These are phyloP conservation scores for Ursus arctos DNA, from an alignment of 2,113 vertebrate species.

Conservation along the genomic window DNA sequence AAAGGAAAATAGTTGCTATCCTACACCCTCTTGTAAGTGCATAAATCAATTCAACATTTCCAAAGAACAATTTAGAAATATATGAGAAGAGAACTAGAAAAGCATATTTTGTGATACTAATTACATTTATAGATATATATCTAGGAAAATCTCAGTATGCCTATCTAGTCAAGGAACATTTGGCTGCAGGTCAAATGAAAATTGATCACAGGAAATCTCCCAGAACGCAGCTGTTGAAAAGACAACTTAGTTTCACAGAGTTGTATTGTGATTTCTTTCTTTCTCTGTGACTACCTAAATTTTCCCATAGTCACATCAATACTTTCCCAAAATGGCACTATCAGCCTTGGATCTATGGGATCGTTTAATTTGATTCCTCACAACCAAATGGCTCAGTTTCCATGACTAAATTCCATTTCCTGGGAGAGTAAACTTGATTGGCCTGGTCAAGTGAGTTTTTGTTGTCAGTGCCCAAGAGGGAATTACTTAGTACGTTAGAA, in stretches of 20 bases:
- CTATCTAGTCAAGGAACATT: neutral
- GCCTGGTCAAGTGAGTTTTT: neutral
- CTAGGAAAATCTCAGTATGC: neutral
- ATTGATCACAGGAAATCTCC: neutral
- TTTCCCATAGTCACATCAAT: neutral
- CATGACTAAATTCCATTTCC: neutral
- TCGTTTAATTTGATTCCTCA: neutral
- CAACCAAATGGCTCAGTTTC: neutral
- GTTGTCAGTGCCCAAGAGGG: neutral
- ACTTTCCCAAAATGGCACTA: neutral
- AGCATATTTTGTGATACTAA: neutral
- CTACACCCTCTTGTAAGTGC: neutral
- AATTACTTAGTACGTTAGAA: neutral
- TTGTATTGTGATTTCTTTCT: neutral
- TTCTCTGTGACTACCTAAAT: neutral
- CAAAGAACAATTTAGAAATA: neutral
- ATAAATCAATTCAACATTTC: constrained; percentile 17
- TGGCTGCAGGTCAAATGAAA: neutral
- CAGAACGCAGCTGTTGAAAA: neutral
- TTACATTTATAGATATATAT: neutral
- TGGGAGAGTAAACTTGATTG: neutral
- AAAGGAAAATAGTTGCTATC: neutral
- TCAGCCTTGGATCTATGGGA: neutral
- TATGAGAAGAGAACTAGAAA: neutral
- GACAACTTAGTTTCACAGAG: neutral